Evolutionary conservation across 2,888 invertebrate genomes (phyloP), one percentile per base, ranked within the genome.

Genomic region (Halictus quadricinctus): DNA sequence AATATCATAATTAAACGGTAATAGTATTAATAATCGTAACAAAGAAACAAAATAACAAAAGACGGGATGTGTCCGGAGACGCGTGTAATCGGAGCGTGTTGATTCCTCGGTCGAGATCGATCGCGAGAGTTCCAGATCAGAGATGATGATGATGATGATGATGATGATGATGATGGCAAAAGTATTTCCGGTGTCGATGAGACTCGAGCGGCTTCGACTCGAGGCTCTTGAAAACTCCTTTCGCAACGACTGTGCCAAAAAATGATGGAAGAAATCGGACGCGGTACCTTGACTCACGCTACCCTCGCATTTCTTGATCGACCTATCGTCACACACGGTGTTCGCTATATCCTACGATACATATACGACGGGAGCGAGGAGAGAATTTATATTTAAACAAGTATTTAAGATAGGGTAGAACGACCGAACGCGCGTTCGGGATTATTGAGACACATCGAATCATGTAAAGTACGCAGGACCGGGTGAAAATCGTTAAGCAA

Each of bases 21-120:
- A 89, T 84, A 79, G 83, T 84, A 85, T 83, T 88, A 89, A 81
- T 89, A 87, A 87, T 89, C 80, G 81, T 83, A 85, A 87, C 58
- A 54, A 58, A 72, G 21, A 58, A 58, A n/a, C 10, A 54, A n/a
- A n/a, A 12, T 58, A 75, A 80, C 41, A 69, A 46, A 58, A 72
- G 54, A 72, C 81, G 78, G 73, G 58, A 81, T 81, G 69, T 76
- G 72, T 79, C 72, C 78, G 81, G 83, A 86, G 64, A 76, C 81
- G 81, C 84, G 70, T 70, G 70, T 81, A 76, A 86, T 60, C 76
- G 77, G 73, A 50, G 70, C 48, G 80, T 36, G 80, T 36, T 58
- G 13, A n/a, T 41, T 72, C 18, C n/a, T 69, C n/a, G 29, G 75
- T 75, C 83, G 58, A 82, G 74, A 74, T 84, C 58, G 58, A 58